Evolutionary conservation across 2,113 vertebrate genomes (phyloP).

Genomic region (Saccopteryx leptura): DNA sequence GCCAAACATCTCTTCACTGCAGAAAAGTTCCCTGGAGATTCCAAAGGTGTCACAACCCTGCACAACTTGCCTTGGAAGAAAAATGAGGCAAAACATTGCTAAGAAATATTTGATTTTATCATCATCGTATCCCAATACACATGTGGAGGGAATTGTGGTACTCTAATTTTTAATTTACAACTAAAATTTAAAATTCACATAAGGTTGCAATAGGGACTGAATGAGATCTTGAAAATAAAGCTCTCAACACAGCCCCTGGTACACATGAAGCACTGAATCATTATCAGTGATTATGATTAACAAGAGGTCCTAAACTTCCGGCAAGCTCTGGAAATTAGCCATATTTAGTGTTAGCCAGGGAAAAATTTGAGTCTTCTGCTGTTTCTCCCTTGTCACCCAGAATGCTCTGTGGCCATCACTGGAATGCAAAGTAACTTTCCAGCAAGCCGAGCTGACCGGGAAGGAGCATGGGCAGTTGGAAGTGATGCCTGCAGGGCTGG

Average conservation of each 20-base stretch:
- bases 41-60: slow-evolving; percentile 15
- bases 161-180: neutral
- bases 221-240: slow-evolving; percentile 14
- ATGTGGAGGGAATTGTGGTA: neutral
- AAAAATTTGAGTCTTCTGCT: slow-evolving; percentile 13
- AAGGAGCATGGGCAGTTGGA: neutral
- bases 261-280: neutral
- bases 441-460: neutral
- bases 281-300: slow-evolving; percentile 33
- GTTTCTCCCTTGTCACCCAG: neutral
- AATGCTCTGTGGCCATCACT: neutral
- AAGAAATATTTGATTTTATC: slow-evolving; percentile 27
- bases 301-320: neutral
- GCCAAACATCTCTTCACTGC: slow-evolving; percentile 26
- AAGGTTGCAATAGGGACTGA: neutral
- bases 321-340: slow-evolving; percentile 30
- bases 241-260: neutral
- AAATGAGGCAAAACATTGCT: slow-evolving; percentile 40
- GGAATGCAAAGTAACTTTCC: slow-evolving; percentile 30
- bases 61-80: slow-evolving; percentile 58
- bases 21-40: neutral
- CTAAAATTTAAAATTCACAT: neutral
- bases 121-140: neutral
- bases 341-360: slow-evolving; percentile 12
- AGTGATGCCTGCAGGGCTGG: neutral